Evolutionary conservation across 2,797 vertebrate species (phyloP).

Genomic region (Nannoperca obscura): DNA sequence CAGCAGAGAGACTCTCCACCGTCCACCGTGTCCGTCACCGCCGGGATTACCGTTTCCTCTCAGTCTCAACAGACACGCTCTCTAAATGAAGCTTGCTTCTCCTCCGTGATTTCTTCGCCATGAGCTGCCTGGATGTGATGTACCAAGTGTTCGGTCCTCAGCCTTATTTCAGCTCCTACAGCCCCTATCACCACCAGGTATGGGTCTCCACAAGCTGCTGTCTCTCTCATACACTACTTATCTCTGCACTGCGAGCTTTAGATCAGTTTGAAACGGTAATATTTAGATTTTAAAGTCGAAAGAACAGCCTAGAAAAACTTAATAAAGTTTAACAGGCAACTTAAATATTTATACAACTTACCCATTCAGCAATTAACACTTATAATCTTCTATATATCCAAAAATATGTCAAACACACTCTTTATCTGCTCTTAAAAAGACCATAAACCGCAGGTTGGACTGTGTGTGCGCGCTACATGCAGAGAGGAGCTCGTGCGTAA

Average conservation of each 20-base stretch:
- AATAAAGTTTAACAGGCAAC: no score
- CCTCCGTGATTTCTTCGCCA: conserved; percentile 88
- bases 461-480: not conserved
- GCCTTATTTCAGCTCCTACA: conserved; percentile 94
- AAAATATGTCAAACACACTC: not conserved
- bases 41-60: conserved; percentile 53
- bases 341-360: not conserved
- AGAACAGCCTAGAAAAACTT: not conserved
- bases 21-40: conserved; percentile 1
- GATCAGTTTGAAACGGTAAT: not conserved
- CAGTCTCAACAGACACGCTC: conserved; percentile 35
- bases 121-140: conserved; percentile 99
- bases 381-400: not conserved
- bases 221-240: not conserved
- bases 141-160: conserved; percentile 97
- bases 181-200: conserved; percentile 95
- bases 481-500: conserved; percentile 1
- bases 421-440: not conserved
- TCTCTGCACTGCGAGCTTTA: not conserved
- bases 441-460: not conserved
- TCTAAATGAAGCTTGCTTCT: conserved; percentile 79
- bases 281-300: not conserved
- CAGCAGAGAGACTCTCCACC: conserved; percentile 8
- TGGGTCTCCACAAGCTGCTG: not conserved
- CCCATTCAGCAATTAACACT: not conserved